These are phyloP conservation scores for Ibycter americanus DNA, from an alignment of 2,797 vertebrate species.

Conservation along the genomic window DNA sequence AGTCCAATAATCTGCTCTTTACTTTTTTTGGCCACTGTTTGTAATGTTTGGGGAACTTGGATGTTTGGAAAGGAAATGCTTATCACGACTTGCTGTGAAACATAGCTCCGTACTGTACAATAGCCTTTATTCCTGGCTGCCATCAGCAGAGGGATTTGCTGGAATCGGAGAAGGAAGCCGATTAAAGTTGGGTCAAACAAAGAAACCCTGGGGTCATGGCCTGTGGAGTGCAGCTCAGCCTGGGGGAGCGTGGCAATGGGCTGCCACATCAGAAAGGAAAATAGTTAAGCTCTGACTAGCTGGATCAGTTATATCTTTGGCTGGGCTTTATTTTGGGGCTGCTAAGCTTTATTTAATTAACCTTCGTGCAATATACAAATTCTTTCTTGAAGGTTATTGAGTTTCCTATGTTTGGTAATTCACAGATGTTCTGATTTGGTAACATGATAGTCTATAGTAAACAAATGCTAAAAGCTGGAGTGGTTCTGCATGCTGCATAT, in stretches of 20 bases:
- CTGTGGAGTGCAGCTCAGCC: neutral
- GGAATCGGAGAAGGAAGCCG: constrained; percentile 24
- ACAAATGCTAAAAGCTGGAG: neutral
- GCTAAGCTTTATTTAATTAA: constrained; percentile 24
- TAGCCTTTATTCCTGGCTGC: constrained; percentile 8
- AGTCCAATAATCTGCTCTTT: neutral
- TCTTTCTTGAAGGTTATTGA: neutral
- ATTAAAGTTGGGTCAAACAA: constrained; percentile 41
- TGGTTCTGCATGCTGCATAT: rapidly evolving
- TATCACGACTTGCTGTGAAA: neutral
- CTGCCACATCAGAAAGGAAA: neutral
- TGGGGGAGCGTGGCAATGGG: neutral
- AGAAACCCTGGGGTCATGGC: neutral
- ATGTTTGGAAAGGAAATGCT: constrained; percentile 46
- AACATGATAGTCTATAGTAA: rapidly evolving
- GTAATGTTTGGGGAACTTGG: neutral
- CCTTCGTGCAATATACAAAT: neutral
- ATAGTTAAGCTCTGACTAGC: neutral
- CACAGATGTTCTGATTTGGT: neutral
- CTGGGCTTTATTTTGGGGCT: neutral
- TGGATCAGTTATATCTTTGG: neutral
- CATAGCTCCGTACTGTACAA: neutral
- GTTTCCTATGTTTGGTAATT: neutral
- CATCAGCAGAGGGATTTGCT: neutral
- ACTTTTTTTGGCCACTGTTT: neutral